Base-by-base conservation (phyloP, 2,113 vertebrate species). In the Psittacus erithacus region DNA sequence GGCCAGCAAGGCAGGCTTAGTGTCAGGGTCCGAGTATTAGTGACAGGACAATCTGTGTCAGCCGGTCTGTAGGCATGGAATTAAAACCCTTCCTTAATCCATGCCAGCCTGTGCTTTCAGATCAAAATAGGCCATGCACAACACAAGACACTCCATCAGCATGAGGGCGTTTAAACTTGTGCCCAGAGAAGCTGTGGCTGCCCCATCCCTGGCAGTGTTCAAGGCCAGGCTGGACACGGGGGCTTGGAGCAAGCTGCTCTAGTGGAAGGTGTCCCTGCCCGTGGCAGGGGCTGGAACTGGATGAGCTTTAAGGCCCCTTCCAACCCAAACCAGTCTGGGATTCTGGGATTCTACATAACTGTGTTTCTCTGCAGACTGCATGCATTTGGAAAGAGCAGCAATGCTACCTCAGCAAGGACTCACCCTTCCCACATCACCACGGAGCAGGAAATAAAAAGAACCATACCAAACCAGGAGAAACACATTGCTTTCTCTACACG, bases 401-500 rank as follows among this genome's bases (percentile, higher is more conserved):
- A 16, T 15, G 57, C 22, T 7, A 8, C 24, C 33, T 71, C 50
- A 38, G 22, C 44, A n/a, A n/a, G 43, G 38, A 18, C 75, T 38
- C 13, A 14, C 14, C 35, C 49, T 55, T 35, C 33, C 33, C 44
- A 17, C 28, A 22, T 25, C 0, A 1, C 35, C 29, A 25, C 13
- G 8, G 1, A 29, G 49, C 49, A 69, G 27, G 13, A 18, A 31
- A 25, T 59, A 5, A 43, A 15, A 44, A 20, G 33, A 35, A 23
- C 27, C 2, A 0, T 11, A 39, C 11, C 19, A 35, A 35, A 52
- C 4, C 3, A 24, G 35, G 46, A 44, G n/a, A 27, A 8, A 25
- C 67, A 17, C n/a, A 0, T 11, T 3, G 44, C 68, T 23, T 19
- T 27, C 57, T 20, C 3, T 7, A 17, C 16, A 0, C 2, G 25